These are phyloP conservation scores for Aleiodes testaceus DNA, from an alignment of 2,888 invertebrate genomes.

Conservation along the genomic window DNA sequence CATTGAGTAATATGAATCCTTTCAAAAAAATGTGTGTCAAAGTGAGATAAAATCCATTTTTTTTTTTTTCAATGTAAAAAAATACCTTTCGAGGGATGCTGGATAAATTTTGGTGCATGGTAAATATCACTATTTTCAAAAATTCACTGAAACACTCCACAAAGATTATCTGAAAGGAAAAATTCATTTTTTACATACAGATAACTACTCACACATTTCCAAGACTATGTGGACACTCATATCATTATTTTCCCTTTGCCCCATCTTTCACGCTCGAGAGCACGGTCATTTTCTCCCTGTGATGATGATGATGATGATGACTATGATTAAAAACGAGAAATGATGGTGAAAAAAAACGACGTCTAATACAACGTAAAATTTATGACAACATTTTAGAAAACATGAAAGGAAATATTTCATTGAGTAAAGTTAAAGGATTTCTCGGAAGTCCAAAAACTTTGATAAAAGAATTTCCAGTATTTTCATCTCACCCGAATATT, in stretches of 20 bases:
- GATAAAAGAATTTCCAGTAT: neutral
- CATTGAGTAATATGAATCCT: too few relatives aligned
- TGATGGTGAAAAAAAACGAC: conserved; percentile 33
- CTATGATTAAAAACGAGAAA: conserved; percentile 32
- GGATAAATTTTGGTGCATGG: neutral
- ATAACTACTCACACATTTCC: conserved; percentile 12
- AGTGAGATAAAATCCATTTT: neutral
- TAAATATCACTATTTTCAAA: conserved; percentile 1
- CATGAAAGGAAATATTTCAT: conserved; percentile 11
- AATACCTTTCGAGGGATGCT: neutral
- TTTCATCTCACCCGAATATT: neutral
- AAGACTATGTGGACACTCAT: conserved; percentile 32
- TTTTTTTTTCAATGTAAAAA: neutral
- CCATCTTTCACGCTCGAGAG: conserved; percentile 22
- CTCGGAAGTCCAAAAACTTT: neutral
- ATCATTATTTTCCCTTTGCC: conserved; percentile 25
- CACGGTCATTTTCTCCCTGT: conserved; percentile 6
- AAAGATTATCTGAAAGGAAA: neutral
- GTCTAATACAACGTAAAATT: conserved; percentile 28
- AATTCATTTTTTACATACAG: neutral
- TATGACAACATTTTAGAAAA: conserved; percentile 16
- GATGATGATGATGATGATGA: conserved; percentile 12
- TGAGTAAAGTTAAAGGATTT: conserved; percentile 12
- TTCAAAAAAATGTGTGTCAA: too few relatives aligned
- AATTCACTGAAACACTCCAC: neutral